Base-by-base conservation (phyloP, 2,888 invertebrate genomes). In the Acronicta alni region DNA sequence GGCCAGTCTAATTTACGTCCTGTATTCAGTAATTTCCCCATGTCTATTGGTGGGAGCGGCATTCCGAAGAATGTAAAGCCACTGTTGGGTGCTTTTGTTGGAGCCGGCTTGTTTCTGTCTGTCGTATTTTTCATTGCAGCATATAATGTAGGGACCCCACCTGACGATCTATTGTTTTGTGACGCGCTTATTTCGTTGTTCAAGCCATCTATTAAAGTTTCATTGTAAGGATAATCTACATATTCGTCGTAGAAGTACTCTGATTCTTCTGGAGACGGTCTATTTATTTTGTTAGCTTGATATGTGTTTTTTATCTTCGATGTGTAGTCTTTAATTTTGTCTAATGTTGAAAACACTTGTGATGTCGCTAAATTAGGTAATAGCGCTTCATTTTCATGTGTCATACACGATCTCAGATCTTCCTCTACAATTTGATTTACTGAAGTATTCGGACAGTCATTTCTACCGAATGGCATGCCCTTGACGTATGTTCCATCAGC, bases 181-280 rank as follows among this genome's bases (percentile, higher is more conserved):
- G 84, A 67, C 37, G 81, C 71, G 62, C 81, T 87, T 23, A 88
- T 80, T 71, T 89, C 89, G 63, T 87, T 87, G 56, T 87, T 89
- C 9, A 92, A 66, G n/a, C 85, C 83, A 51, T 92, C 87, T 26
- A 93, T 76, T 54, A 94, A 82, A 37, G 95, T 95, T 70, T 96
- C 96, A 74, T 96, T 96, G 54, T 96, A 95, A 8, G 96, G 96
- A 85, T 97, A 97, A 84, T 97, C 97, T 0, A 97, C 95, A 83
- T 97, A 97, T 72, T 97, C 97, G 77, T 97, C 97, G 82, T 97
- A 97, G 77, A 97, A 96, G 79, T 97, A 97, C 81, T 98, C 97
- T 1, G 97, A 96, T 83, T 97, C 97, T 81, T 96, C 96, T 6
- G 97, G 97, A 2, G 95, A 92, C 6, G 97, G 96, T 47, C 95